Evolutionary conservation across 2,797 vertebrate species (phyloP).

Genomic region (Rallus crepitans): DNA sequence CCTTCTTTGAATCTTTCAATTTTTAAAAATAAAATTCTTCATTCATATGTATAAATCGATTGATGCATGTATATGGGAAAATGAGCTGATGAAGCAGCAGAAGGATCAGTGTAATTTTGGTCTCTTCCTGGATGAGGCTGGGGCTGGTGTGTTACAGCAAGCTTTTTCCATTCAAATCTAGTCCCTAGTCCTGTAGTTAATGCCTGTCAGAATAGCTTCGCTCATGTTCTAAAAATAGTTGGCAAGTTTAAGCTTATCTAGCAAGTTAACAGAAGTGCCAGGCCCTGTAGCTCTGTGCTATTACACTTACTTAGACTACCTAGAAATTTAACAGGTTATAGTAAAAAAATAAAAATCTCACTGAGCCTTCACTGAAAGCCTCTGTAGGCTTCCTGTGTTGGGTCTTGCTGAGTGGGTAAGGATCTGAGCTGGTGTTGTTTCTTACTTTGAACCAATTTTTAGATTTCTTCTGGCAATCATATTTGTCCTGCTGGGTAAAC

Average conservation of each 20-base stretch:
- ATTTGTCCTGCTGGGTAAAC: constrained; percentile 45
- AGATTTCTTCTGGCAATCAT: background rate
- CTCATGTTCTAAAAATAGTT: background rate
- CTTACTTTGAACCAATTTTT: background rate
- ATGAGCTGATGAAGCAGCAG: background rate
- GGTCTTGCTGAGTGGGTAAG: background rate
- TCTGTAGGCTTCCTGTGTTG: background rate
- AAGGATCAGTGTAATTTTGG: background rate
- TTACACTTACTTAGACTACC: background rate
- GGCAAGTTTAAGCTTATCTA: background rate
- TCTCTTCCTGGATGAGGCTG: background rate
- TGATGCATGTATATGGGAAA: background rate
- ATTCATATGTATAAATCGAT: background rate
- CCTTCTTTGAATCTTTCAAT: background rate
- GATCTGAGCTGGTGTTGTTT: background rate
- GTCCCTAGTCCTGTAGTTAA: background rate
- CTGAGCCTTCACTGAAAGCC: background rate
- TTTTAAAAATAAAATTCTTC: background rate
- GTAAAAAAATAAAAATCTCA: background rate
- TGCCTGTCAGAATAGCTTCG: background rate
- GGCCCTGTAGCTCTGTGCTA: background rate
- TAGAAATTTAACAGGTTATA: background rate
- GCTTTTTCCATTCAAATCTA: background rate
- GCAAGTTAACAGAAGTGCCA: background rate
- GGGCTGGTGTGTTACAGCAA: background rate